Base-by-base conservation (phyloP, 2,797 vertebrate genomes). In the Euthynnus affinis region DNA sequence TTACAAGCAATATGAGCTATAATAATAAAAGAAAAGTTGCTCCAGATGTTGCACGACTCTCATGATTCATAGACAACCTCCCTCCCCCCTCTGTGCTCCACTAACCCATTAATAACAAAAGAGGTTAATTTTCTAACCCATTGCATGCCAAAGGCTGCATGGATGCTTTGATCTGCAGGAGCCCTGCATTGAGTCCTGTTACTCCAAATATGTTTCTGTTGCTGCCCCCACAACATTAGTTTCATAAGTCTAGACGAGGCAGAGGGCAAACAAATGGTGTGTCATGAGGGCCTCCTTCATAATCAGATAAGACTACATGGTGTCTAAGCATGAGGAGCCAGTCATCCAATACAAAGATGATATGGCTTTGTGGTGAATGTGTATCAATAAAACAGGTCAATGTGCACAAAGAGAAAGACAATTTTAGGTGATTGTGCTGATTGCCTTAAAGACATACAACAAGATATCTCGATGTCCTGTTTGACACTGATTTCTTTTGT, bases 191-290 rank as follows among this genome's bases (percentile, higher is more conserved):
- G 78, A 79, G 60, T 85, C 70, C 55, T 62, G 32, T 78, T 77
- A 67, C 68, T 66, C 71, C 46, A 84, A 64, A 80, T 52, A 32
- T 62, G 55, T 70, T 64, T 72, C 57, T 75, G 44, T 22, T 4
- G 1, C 25, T 37, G 3, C 44, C 17, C 25, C 5, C n/a, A 12
- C 62, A 64, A 62, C 25, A 73, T 77, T 72, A 60, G 68, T 69
- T 87, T 76, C 49, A 69, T 59, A 62, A 80, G 81, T 82, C 88
- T 69, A 79, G 82, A 89, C 55, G 0, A 80, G 76, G 76, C 85
- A 82, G 73, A 87, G 80, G 89, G 81, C 85, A 90, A 86, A 87
- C 76, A 88, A 89, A 85, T 64, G 66, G 68, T 78, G 73, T 68
- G 75, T 87, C 84, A 81, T 67, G 51, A 34, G 73, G 75, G 56